Percentiles rank a stretch among this genome's conserved stretches.
Evolutionary conservation across 2,888 invertebrate species (phyloP).

Genomic region (Orthosia incerta): DNA sequence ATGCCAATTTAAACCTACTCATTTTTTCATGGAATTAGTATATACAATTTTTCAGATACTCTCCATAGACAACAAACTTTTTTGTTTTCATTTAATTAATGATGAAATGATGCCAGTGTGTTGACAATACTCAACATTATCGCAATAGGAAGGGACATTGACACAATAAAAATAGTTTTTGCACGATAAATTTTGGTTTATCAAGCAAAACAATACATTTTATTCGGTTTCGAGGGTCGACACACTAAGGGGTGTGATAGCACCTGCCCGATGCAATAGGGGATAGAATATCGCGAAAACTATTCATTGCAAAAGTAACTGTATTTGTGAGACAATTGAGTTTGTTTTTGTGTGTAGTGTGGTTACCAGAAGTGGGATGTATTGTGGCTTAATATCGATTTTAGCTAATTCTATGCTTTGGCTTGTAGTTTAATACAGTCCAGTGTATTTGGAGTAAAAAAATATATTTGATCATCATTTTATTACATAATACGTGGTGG

Average conservation of each 20-base stretch:
- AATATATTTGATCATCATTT: too few species aligned
- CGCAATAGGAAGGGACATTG: constrained; percentile 14
- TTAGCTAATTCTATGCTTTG: constrained; percentile 41
- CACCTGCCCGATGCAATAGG: constrained; percentile 62
- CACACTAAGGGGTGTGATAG: constrained; percentile 45
- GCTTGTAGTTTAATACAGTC: neutral
- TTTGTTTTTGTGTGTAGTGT: constrained; percentile 26
- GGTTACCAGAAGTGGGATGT: constrained; percentile 12
- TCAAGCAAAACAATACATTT: constrained; percentile 47
- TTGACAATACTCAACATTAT: constrained; percentile 34
- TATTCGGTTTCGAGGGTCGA: constrained; percentile 41
- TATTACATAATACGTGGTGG: too few species aligned
- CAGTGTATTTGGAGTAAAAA: neutral
- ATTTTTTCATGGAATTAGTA: constrained; percentile 1
- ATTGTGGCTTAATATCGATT: constrained; percentile 56
- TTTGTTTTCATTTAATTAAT: constrained; percentile 10
- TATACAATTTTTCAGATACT: neutral
- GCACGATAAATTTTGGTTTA: constrained; percentile 54
- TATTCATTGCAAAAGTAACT: constrained; percentile 37
- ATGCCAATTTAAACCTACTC: neutral
- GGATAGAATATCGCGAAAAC: constrained; percentile 46
- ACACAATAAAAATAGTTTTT: constrained; percentile 54
- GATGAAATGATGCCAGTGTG: constrained; percentile 6
- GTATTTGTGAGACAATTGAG: neutral
- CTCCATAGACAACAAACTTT: too few species aligned